phyloP scores from a whole-genome alignment of 1,140 invertebrate genomes.

The Drosophila sp. region DNA sequence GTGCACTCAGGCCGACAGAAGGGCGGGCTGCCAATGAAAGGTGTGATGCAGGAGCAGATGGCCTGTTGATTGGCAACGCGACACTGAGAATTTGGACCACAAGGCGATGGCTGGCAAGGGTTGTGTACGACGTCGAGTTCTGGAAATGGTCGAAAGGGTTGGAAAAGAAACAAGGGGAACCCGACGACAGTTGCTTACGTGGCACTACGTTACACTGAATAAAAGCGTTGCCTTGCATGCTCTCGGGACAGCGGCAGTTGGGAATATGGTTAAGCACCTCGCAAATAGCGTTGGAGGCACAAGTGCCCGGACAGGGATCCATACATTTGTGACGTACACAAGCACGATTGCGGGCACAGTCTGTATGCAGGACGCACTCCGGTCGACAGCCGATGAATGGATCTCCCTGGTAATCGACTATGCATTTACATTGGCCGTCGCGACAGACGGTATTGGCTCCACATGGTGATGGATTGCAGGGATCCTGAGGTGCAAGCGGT shows the following conservation, averaged over 20 bases:
- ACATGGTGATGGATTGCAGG: conserved; percentile 91
- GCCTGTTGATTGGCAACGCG: conserved; percentile 87
- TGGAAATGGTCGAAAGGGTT: conserved; percentile 42
- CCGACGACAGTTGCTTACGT: conserved; percentile 85
- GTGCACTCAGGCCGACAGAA: conserved; percentile 89
- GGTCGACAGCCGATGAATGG: conserved; percentile 90
- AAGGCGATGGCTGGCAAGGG: conserved; percentile 88
- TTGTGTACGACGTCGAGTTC: conserved; percentile 81
- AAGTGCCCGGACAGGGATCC: conserved; percentile 91
- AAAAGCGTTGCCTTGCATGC: conserved; percentile 92
- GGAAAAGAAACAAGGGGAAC: conserved; percentile 70
- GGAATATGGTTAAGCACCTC: conserved; percentile 92
- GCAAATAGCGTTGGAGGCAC: conserved; percentile 90
- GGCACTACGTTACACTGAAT: conserved; percentile 87
- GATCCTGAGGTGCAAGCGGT: conserved; percentile 84
- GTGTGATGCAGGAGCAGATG: conserved; percentile 89
- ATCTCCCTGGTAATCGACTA: conserved; percentile 88
- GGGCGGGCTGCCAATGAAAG: conserved; percentile 91
- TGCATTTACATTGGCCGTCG: conserved; percentile 72
- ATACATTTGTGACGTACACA: conserved; percentile 91
- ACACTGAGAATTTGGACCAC: conserved; percentile 90
- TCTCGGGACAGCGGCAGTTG: conserved; percentile 89
- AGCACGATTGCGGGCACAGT: conserved; percentile 90
- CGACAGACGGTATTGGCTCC: conserved; percentile 85
- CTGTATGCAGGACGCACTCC: conserved; percentile 93